Base-by-base conservation (phyloP, 2,888 invertebrate species). In the Drosophila incognita region DNA sequence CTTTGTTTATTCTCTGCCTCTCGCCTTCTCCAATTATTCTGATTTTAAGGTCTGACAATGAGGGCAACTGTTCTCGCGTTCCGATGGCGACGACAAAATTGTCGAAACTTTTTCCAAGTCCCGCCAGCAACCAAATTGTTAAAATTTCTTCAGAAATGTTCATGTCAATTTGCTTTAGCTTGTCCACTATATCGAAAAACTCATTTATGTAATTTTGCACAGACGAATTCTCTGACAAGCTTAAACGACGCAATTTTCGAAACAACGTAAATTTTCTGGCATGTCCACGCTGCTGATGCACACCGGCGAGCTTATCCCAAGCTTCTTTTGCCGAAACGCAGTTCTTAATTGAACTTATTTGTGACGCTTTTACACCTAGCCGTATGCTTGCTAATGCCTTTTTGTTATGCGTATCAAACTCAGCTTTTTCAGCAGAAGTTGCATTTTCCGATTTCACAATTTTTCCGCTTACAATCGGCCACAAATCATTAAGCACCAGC, bases 401-500 rank as follows among this genome's bases (percentile, higher is more conserved):
- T 49, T 49, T 0, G 18, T 49, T 10, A 15, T 29, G 27, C 4
- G 8, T 49, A 29, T 49, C 48, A 49, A 24, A 49, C 8, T 49
- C 15, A 18, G 27, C 8, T 18, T 27, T 29, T 54, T 38, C 56
- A 18, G 48, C 36, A 2, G 11, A 29, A 11, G 29, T 54, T 21
- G 21, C 56, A 24, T n/a, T 29, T 54, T 54, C 36, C 11, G 46
- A 29, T 36, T 54, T 63, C 4, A 63, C 54, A 2, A 42, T 10
- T 63, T 38, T 54, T 13, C 63, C 56, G 48, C 63, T 49, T 13
- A 56, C 54, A n/a, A 63, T 27, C 33, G 63, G 29, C 63, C 63
- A 63, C 21, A 56, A 15, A 15, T 36, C 15, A 36, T 18, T 36
- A 15, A 18, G 24, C 15, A 48, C 24, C 15, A 27, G 48, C 48